Conservation (phyloP, 2,797 vertebrate species). For the Manis pentadactyla region DNA sequence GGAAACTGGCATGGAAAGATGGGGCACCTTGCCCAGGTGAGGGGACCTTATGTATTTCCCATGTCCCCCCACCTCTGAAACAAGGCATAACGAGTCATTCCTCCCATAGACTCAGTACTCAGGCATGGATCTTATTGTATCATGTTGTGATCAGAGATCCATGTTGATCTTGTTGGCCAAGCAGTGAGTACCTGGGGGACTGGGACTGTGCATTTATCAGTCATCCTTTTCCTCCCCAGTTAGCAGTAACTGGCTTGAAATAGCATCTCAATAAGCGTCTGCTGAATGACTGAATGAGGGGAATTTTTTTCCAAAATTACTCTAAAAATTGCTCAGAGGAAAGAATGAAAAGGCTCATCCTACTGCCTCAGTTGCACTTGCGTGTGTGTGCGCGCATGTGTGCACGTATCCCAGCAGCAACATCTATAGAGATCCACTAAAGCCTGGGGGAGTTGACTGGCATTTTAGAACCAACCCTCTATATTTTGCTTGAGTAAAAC, state of each 20-base stretch:
- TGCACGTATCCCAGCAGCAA: neutral
- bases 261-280: neutral
- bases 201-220: too few relatives aligned
- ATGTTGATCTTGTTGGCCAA: rapidly evolving
- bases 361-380: neutral
- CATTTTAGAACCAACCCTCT: neutral
- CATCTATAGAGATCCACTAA: neutral
- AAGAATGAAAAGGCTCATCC: neutral
- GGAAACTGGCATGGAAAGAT: neutral
- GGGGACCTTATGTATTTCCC: neutral
- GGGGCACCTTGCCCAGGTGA: neutral
- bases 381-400: rapidly evolving
- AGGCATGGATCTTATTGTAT: neutral
- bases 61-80: neutral
- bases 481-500: neutral
- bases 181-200: neutral
- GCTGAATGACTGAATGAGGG: neutral
- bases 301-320: neutral
- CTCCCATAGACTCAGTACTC: neutral
- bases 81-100: neutral
- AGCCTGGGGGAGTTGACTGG: neutral
- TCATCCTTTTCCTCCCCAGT: neutral
- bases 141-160: neutral
- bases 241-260: neutral
- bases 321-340: neutral